These are phyloP conservation scores for Junco hyemalis DNA, from an alignment of 2,113 vertebrate genomes.

Conservation along the genomic window DNA sequence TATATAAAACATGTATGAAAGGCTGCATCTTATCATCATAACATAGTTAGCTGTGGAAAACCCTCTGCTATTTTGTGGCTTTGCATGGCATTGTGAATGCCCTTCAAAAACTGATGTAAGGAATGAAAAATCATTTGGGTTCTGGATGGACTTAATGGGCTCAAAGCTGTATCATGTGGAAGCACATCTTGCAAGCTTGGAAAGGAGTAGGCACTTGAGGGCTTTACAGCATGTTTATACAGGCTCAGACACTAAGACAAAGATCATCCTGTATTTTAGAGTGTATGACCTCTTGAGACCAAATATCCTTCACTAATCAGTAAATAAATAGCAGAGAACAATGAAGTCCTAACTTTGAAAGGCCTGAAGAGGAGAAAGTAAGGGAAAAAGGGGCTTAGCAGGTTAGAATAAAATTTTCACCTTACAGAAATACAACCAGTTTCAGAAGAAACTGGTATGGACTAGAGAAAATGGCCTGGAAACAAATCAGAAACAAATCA, in stretches of 20 bases:
- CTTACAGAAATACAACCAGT: not conserved
- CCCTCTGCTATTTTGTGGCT: not conserved
- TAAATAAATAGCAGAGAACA: not conserved
- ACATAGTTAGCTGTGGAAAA: not conserved
- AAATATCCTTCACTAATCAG: not conserved
- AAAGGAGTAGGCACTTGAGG: not conserved
- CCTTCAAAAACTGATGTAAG: not conserved
- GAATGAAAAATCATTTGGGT: not conserved
- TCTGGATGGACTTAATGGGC: not conserved
- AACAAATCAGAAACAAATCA: not conserved
- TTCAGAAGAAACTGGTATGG: not conserved
- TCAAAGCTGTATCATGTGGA: not conserved
- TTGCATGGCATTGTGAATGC: not conserved
- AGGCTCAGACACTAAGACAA: not conserved
- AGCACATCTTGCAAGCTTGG: not conserved
- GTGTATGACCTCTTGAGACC: not conserved
- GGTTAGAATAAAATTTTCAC: not conserved
- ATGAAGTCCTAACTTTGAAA: not conserved
- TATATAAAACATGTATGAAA: not conserved
- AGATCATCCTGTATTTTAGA: not conserved
- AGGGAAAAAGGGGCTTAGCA: not conserved
- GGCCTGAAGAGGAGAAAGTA: rapidly evolving
- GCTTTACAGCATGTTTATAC: not conserved
- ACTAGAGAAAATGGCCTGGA: not conserved
- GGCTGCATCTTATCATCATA: not conserved